These are phyloP conservation scores for Orchestia grillus DNA, from an alignment of 1,140 invertebrate species.

Conservation along the genomic window DNA sequence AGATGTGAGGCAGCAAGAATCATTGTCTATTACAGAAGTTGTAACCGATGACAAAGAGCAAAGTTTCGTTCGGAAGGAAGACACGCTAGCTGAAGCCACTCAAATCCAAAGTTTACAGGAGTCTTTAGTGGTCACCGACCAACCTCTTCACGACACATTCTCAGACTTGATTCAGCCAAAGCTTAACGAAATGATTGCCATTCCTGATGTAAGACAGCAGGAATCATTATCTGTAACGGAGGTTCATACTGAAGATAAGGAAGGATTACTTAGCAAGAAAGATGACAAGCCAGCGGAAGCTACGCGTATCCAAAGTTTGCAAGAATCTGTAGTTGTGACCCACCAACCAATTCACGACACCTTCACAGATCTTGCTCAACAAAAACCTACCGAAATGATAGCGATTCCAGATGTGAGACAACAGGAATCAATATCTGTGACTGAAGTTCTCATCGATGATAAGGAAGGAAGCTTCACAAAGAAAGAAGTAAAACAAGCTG, in stretches of 20 bases:
- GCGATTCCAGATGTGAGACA: conserved; percentile 59
- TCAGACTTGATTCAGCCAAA: conserved; percentile 54
- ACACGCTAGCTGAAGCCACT: conserved; percentile 11
- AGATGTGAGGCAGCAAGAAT: conserved; percentile 29
- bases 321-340: neutral
- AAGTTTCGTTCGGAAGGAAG: neutral
- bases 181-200: conserved; percentile 56
- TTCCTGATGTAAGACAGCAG: conserved; percentile 58
- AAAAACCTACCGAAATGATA: conserved; percentile 57
- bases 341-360: neutral
- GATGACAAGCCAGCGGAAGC: neutral
- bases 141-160: neutral
- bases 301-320: neutral
- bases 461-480: neutral
- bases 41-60: conserved; percentile 27
- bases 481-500: neutral
- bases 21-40: conserved; percentile 59
- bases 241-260: conserved; percentile 51
- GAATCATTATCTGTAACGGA: conserved; percentile 59
- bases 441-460: conserved; percentile 58
- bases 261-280: neutral
- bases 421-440: conserved; percentile 60
- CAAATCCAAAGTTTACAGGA: neutral
- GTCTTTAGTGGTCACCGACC: neutral
- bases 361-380: conserved; percentile 27